Percentiles rank a stretch among this genome's conserved stretches.
phyloP scores from a whole-genome alignment of 2,888 invertebrate genomes.

The Pseudococcus viburni region DNA sequence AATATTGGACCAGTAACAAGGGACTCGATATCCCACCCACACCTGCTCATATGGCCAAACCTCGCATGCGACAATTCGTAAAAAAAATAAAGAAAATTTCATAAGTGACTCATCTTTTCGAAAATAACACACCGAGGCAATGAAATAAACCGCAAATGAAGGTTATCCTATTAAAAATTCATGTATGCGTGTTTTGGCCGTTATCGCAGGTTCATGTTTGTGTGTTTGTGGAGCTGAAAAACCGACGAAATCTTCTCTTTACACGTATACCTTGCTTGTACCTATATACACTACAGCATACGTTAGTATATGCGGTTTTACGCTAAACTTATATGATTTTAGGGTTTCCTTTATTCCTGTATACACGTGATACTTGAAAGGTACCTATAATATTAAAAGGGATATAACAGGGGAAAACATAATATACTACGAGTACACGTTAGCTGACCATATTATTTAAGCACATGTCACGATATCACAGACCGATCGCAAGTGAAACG shows the following conservation, averaged over 20 bases:
- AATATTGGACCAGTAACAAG: no score
- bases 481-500: background rate
- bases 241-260: background rate
- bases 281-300: background rate
- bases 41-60: background rate
- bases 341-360: background rate
- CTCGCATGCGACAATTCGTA: background rate
- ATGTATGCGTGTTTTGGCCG: slow-evolving; percentile 13
- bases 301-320: background rate
- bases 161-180: slow-evolving; percentile 24
- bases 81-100: background rate
- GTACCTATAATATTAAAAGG: slow-evolving; percentile 18
- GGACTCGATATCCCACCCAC: background rate
- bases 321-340: slow-evolving; percentile 27
- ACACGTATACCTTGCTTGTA: background rate
- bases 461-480: background rate
- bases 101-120: background rate
- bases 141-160: slow-evolving; percentile 22
- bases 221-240: background rate
- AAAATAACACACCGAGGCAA: slow-evolving; percentile 15
- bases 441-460: slow-evolving; percentile 27
- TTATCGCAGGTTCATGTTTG: background rate
- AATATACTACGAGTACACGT: background rate
- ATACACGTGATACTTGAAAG: background rate
- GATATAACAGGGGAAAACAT: slow-evolving; percentile 6